phyloP scores from a whole-genome alignment of 2,888 invertebrate species.

The Dolomedes plantarius region DNA sequence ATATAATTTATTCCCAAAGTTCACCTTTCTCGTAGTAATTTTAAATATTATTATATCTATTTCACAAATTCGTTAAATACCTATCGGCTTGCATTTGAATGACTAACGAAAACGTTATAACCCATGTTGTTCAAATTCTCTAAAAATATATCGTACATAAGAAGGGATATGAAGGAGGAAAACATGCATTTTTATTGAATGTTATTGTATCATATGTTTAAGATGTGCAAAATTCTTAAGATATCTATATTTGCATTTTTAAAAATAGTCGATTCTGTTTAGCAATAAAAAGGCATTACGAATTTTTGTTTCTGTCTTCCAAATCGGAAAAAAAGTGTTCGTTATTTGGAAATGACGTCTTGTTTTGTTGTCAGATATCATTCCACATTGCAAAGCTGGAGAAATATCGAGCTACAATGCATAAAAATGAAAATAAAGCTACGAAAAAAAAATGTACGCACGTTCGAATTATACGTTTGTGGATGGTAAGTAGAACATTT shows the following conservation, averaged over 20 bases:
- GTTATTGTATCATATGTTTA: background rate
- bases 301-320: background rate
- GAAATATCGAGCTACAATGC: slow-evolving; percentile 50
- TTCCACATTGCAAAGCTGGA: slow-evolving; percentile 25
- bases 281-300: slow-evolving; percentile 18
- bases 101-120: no score
- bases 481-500: slow-evolving; percentile 63
- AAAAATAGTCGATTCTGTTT: slow-evolving; percentile 16
- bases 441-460: slow-evolving; percentile 28
- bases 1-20: no score
- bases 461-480: slow-evolving; percentile 69
- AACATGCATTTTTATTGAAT: no score
- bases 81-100: no score
- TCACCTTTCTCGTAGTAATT: no score
- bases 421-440: slow-evolving; percentile 59
- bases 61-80: no score
- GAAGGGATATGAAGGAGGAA: no score
- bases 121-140: no score
- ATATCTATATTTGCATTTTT: background rate
- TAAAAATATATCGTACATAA: no score
- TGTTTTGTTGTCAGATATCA: slow-evolving; percentile 64
- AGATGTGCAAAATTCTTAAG: background rate
- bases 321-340: slow-evolving; percentile 28
- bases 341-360: slow-evolving; percentile 28
- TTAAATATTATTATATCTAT: no score